Conservation (phyloP, 2,113 vertebrate species). For the Erinaceus europaeus region DNA sequence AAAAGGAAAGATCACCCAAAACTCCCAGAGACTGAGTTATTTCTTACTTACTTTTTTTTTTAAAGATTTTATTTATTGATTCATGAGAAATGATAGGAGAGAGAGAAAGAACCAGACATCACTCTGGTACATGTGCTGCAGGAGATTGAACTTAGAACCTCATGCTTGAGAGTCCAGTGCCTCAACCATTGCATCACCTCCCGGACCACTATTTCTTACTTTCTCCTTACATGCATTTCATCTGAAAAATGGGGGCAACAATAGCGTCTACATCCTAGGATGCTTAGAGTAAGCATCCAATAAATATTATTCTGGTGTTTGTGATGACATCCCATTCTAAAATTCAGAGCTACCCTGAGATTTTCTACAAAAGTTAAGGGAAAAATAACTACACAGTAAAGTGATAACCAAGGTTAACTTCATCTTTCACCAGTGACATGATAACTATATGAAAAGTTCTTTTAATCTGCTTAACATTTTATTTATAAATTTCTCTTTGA, state of each 20-base stretch:
- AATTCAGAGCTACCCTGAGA: background rate
- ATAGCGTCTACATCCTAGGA: background rate
- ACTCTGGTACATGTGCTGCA: too few relatives aligned
- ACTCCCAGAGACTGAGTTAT: background rate
- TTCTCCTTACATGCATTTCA: background rate
- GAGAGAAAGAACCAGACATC: too few relatives aligned
- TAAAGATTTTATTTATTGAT: background rate
- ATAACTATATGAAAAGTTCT: slow-evolving; percentile 42
- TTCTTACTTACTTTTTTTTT: slow-evolving; percentile 38
- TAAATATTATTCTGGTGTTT: background rate
- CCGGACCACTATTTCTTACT: too few relatives aligned
- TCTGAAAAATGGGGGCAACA: background rate
- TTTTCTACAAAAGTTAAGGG: background rate
- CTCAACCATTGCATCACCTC: too few relatives aligned
- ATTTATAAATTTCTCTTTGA: slow-evolving; percentile 78
- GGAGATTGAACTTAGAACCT: too few relatives aligned
- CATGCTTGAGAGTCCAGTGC: too few relatives aligned
- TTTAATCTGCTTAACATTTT: slow-evolving; percentile 73
- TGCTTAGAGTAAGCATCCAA: background rate
- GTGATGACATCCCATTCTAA: slow-evolving; percentile 6
- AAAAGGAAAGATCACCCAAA: background rate
- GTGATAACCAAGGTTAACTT: slow-evolving; percentile 20
- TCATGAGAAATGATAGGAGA: too few relatives aligned
- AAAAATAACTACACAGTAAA: background rate
- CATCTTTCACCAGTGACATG: slow-evolving; percentile 61